Conservation (phyloP, 1,140 invertebrate genomes). For the Apolygus lucorum region DNA sequence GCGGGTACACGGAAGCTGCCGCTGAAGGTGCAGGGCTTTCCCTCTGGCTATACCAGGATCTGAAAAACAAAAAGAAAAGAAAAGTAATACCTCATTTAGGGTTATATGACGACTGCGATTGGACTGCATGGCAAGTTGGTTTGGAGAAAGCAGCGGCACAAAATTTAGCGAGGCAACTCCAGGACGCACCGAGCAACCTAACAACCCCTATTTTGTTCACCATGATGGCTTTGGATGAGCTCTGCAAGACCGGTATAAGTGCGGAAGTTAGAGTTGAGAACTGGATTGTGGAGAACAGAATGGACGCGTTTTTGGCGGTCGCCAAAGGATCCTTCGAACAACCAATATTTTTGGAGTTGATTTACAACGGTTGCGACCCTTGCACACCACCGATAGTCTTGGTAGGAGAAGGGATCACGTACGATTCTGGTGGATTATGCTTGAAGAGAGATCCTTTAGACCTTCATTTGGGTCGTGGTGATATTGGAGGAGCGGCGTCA, state of each 20-base stretch:
- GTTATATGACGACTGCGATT: no score
- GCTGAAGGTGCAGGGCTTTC: conserved; percentile 58
- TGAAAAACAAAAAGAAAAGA: conserved; percentile 25
- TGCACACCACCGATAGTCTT: conserved; percentile 40
- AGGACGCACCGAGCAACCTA: conserved; percentile 54
- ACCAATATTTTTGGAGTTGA: no score
- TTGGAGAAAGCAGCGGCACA: conserved; percentile 49
- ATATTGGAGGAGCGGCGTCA: conserved; percentile 59
- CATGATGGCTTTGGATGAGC: conserved; percentile 41
- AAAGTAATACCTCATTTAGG: conserved; percentile 28
- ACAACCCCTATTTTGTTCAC: conserved; percentile 53
- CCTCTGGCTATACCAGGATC: conserved; percentile 56
- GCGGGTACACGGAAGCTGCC: no score
- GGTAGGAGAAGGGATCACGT: conserved; percentile 52
- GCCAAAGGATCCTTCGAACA: no score
- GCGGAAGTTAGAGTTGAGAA: conserved; percentile 38
- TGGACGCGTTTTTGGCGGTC: conserved; percentile 54
- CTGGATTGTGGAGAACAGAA: conserved; percentile 51
- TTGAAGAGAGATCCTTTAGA: conserved; percentile 44
- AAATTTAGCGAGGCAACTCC: conserved; percentile 50
- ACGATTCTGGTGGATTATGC: conserved; percentile 57
- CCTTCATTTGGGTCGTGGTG: no score
- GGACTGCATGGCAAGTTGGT: conserved; percentile 47
- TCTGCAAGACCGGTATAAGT: conserved; percentile 42
- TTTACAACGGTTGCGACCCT: conserved; percentile 38